phyloP scores from a whole-genome alignment of 1,140 invertebrate genomes.

The Onthophagus taurus region DNA sequence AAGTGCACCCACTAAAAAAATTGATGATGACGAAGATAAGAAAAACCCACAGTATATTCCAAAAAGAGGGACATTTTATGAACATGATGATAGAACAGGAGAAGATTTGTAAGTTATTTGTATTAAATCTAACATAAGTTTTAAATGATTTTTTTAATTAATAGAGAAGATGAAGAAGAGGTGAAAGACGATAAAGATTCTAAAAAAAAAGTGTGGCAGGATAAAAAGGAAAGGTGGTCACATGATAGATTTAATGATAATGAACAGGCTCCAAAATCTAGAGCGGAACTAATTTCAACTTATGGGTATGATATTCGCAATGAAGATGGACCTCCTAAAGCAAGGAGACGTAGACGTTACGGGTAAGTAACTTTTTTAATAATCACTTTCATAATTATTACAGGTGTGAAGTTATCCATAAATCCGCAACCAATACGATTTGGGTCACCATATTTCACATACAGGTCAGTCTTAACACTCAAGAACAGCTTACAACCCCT shows the following conservation, averaged over 20 bases:
- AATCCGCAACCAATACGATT: too few relatives aligned
- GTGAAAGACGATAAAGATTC: constrained; percentile 36
- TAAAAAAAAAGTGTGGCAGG: constrained; percentile 51
- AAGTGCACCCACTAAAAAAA: constrained; percentile 51
- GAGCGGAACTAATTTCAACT: constrained; percentile 73
- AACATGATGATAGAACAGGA: constrained; percentile 85
- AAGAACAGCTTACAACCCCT: too few relatives aligned
- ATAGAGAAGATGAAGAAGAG: constrained; percentile 33
- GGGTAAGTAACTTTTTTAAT: constrained; percentile 47
- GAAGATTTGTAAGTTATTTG: constrained; percentile 48
- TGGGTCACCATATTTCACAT: too few relatives aligned
- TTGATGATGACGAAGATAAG: constrained; percentile 89
- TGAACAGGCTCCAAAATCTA: constrained; percentile 76
- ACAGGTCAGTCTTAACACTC: too few relatives aligned
- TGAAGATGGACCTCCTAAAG: constrained; percentile 82
- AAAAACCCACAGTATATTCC: constrained; percentile 96
- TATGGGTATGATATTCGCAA: constrained; percentile 94
- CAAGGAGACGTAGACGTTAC: constrained; percentile 72
- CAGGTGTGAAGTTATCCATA: too few relatives aligned
- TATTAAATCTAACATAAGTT: neutral
- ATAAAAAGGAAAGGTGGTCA: constrained; percentile 68
- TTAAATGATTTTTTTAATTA: too few relatives aligned
- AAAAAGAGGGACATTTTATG: constrained; percentile 90
- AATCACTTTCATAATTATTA: neutral
- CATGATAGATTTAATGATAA: constrained; percentile 83